Evolutionary conservation across 2,888 invertebrate genomes (phyloP), one percentile per base, ranked within the genome.

Genomic region (Catocala fraxini): DNA sequence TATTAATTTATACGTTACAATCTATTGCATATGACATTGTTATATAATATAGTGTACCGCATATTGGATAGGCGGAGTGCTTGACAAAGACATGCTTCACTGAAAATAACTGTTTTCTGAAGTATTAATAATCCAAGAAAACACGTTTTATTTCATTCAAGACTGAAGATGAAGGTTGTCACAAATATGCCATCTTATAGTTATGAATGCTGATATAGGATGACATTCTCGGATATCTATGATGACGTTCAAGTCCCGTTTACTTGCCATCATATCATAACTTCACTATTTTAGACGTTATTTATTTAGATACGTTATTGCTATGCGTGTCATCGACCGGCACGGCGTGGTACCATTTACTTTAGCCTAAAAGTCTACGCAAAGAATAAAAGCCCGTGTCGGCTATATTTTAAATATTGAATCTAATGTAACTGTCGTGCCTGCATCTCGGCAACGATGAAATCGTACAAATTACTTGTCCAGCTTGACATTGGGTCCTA

Each of bases 271-370:
- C 6, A 13, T 35, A n/a, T 51, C 57, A 33, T 39, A 57, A 39
- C 15, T 58, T 51, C 10, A 33, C 33, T 6, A 10, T 51, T 46
- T 13, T 45, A 55, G 15, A 35, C 9, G 54, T 56, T 68, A 65
- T 65, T 68, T 65, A 60, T 59, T 53, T 75, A 52, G 57, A 63
- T 73, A 73, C 59, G 49, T 56, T 72, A 61, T 69, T 69, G 66
- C 48, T 58, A 47, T 72, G 63, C 75, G 57, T 69, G 69, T 61
- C 63, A 57, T 55, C 35, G 48, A 61, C 43, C 15, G 59, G 63
- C 61, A 56, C 64, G 46, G 54, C 64, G 41, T 43, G 59, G 64
- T 61, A 64, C 67, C 58, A 52, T 62, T 67, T 57, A 41, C 54
- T 72, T 51, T 58, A 59, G 57, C 49, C 61, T 56, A 42, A 10